Evolutionary conservation across 2,888 invertebrate species (phyloP).

Genomic region (Amphimallon solstitiale): DNA sequence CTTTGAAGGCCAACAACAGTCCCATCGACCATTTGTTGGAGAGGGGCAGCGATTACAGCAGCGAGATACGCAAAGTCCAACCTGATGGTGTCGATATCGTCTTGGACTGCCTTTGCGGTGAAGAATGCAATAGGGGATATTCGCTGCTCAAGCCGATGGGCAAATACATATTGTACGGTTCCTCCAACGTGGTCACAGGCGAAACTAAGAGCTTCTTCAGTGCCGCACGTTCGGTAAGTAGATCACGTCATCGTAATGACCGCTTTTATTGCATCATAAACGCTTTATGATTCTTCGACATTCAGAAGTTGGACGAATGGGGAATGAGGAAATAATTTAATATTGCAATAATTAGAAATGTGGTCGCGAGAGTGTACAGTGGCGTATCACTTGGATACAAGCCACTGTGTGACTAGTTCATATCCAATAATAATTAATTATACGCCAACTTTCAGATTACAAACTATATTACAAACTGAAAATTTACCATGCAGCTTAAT

Average conservation of each 20-base stretch:
- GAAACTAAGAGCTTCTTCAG: constrained; percentile 93
- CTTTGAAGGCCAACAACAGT: constrained; percentile 75
- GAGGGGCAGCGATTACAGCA: constrained; percentile 82
- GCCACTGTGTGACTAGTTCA: no score
- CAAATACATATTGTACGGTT: constrained; percentile 87
- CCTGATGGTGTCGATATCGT: constrained; percentile 87
- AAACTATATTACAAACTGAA: no score
- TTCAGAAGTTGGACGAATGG: background rate
- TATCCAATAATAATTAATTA: no score
- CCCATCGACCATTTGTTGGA: constrained; percentile 81
- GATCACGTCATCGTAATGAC: constrained; percentile 4
- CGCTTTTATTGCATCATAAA: no score
- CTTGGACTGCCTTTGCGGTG: constrained; percentile 88
- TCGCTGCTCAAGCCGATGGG: constrained; percentile 87
- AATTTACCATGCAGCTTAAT: no score
- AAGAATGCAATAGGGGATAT: constrained; percentile 88
- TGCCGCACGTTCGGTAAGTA: constrained; percentile 86
- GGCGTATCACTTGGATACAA: no score
- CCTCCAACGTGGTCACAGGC: constrained; percentile 88
- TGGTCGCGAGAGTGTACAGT: no score
- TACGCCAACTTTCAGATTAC: no score
- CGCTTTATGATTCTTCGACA: background rate
- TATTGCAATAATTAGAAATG: no score
- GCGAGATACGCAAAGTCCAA: constrained; percentile 82
- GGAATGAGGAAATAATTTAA: no score